Conservation (phyloP, 1,140 invertebrate genomes). For the Belonocnema kinseyi region DNA sequence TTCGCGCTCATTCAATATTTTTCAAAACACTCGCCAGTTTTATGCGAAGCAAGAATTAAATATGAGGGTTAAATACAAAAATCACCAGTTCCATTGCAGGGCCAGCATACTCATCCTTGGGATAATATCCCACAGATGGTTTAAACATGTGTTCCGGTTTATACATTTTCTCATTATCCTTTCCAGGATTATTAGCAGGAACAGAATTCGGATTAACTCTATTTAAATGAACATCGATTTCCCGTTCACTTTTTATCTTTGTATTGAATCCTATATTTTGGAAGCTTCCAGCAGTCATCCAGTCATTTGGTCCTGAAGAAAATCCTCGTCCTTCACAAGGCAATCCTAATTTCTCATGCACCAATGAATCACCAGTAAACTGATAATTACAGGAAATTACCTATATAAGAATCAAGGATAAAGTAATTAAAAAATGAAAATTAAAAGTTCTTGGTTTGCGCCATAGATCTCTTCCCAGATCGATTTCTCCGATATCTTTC, state of each 20-base stretch:
- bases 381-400: slow-evolving; percentile 37
- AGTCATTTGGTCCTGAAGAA: slow-evolving; percentile 39
- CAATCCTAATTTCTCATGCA: slow-evolving; percentile 33
- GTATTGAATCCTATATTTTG: slow-evolving; percentile 5
- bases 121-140: slow-evolving; percentile 43
- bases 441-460: background rate
- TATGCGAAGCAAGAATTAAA: no score
- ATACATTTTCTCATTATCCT: slow-evolving; percentile 39
- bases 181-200: slow-evolving; percentile 15
- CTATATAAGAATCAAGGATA: background rate
- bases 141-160: slow-evolving; percentile 53
- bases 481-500: background rate
- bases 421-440: no score
- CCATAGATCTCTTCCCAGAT: background rate
- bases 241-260: slow-evolving; percentile 46
- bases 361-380: slow-evolving; percentile 29
- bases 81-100: slow-evolving; percentile 69
- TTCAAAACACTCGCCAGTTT: no score
- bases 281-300: background rate
- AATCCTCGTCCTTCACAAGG: slow-evolving; percentile 36
- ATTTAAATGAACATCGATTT: slow-evolving; percentile 42
- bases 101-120: slow-evolving; percentile 65
- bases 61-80: background rate
- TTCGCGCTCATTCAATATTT: no score
- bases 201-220: slow-evolving; percentile 36